Evolutionary conservation across 2,797 vertebrate genomes (phyloP).

Genomic region (Acomys russatus): DNA sequence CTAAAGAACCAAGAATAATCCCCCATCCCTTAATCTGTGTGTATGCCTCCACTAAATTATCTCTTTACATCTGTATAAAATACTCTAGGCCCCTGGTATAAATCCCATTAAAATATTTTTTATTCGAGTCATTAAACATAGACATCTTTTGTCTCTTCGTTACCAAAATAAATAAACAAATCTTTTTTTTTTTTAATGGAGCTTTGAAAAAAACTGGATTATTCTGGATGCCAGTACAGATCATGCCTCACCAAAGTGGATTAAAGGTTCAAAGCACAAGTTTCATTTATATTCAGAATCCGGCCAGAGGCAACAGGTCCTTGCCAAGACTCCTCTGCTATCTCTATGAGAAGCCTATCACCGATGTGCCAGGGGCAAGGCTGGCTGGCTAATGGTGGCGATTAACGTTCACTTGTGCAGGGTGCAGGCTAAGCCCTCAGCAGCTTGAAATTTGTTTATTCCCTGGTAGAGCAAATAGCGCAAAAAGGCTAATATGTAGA

Average conservation of each 20-base stretch:
- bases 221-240: neutral
- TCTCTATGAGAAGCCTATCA: neutral
- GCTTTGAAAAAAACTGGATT: slow-evolving; percentile 30
- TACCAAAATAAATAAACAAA: neutral
- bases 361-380: neutral
- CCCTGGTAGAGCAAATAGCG: neutral
- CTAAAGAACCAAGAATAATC: neutral
- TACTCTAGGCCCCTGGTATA: neutral
- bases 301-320: neutral
- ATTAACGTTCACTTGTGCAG: slow-evolving; percentile 39
- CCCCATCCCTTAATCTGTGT: neutral
- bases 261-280: neutral
- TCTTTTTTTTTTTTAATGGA: neutral
- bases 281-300: slow-evolving; percentile 19
- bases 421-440: neutral
- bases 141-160: neutral
- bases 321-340: neutral
- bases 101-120: neutral
- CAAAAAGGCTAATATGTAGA: neutral
- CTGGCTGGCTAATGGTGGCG: neutral
- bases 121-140: slow-evolving; percentile 12
- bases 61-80: neutral
- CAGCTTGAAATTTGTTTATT: neutral
- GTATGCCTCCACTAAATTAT: neutral
- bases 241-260: neutral